These are phyloP conservation scores for Smithornis capensis DNA, from an alignment of 2,113 vertebrate species.

Conservation along the genomic window DNA sequence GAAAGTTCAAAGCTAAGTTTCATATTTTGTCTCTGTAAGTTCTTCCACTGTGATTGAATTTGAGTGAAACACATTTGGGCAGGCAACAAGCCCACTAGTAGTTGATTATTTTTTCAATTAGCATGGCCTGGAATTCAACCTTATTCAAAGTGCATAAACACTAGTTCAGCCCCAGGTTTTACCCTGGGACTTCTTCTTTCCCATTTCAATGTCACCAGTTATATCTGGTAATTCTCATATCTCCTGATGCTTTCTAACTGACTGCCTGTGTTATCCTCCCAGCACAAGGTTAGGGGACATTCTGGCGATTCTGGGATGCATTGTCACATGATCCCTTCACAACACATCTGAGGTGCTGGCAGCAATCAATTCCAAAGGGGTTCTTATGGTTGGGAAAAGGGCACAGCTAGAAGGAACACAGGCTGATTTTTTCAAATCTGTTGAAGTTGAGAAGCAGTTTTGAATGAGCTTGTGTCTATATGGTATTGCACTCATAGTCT, in stretches of 20 bases:
- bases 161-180: not conserved
- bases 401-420: rapidly evolving
- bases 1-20: not conserved
- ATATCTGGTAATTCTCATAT: not conserved
- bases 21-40: not conserved
- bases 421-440: not conserved
- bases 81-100: not conserved
- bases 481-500: not conserved
- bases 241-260: not conserved
- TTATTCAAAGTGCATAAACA: not conserved
- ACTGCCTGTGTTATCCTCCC: not conserved
- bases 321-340: not conserved
- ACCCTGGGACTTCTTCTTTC: not conserved
- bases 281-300: not conserved
- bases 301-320: not conserved
- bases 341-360: not conserved
- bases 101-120: not conserved
- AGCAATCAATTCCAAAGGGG: not conserved
- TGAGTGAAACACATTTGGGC: not conserved
- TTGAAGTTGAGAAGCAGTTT: not conserved
- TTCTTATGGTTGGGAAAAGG: not conserved
- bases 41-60: not conserved
- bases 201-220: not conserved
- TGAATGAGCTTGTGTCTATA: not conserved
- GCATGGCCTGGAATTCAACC: not conserved